These are phyloP conservation scores for Aphaenogaster ashmeadi DNA, from an alignment of 1,140 invertebrate genomes.

Conservation along the genomic window DNA sequence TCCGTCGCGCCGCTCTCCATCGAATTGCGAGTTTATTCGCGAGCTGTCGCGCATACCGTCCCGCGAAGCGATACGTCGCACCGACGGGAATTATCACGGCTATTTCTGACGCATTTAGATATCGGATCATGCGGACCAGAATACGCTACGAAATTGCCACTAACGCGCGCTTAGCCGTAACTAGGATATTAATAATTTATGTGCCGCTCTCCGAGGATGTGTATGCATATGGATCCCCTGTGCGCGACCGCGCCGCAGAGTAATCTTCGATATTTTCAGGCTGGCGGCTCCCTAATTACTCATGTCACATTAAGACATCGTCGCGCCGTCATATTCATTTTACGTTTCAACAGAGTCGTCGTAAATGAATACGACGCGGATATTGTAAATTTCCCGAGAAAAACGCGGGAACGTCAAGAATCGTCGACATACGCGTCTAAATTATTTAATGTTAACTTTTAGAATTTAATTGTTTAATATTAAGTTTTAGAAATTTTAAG, in stretches of 20 bases:
- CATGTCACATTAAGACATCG: not conserved
- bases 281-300: not conserved
- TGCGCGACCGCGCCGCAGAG: not conserved
- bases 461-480: not conserved
- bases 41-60: constrained; percentile 11
- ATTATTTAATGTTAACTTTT: not conserved
- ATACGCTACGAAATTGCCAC: constrained; percentile 42
- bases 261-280: constrained; percentile 25
- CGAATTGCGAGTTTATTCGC: constrained; percentile 15
- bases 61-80: not conserved
- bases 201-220: constrained; percentile 6
- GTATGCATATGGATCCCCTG: not conserved
- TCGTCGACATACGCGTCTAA: not conserved
- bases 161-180: constrained; percentile 36
- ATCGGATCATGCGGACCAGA: constrained; percentile 34
- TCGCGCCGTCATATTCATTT: constrained; percentile 17
- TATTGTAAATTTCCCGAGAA: not conserved
- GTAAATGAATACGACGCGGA: not conserved
- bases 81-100: constrained; percentile 31
- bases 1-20: not conserved
- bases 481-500: not conserved
- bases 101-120: constrained; percentile 50
- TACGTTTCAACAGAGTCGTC: too few species aligned
- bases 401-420: not conserved
- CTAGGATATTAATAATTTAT: constrained; percentile 54